Conservation (phyloP, 2,113 vertebrate genomes). For the Candoia aspera region DNA sequence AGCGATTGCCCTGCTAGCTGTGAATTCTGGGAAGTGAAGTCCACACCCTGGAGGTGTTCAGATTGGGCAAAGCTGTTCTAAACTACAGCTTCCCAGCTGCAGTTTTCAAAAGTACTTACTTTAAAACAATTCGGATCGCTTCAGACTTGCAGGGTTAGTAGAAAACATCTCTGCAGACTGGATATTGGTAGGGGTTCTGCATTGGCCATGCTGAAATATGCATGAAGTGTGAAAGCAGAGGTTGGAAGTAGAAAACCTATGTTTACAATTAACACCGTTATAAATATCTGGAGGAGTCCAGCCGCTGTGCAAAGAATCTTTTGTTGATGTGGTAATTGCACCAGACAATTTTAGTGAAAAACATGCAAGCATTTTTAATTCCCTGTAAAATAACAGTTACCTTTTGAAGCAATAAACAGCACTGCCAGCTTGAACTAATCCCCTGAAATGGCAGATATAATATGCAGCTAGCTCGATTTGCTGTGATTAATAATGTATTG, state of each 20-base stretch:
- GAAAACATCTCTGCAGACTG: too few relatives aligned
- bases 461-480: slow-evolving; percentile 41
- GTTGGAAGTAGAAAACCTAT: neutral
- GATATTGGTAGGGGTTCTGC: neutral
- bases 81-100: too few relatives aligned
- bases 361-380: neutral
- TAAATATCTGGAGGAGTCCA: neutral
- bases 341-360: neutral
- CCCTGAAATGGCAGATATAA: slow-evolving; percentile 49
- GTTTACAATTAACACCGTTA: neutral
- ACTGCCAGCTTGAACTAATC: slow-evolving; percentile 49
- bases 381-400: neutral
- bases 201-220: neutral
- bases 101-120: too few relatives aligned
- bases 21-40: too few relatives aligned
- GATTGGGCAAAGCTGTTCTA: too few relatives aligned
- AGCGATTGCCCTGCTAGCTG: too few relatives aligned
- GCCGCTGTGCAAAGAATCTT: neutral
- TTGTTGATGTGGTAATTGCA: neutral
- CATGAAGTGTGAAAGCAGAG: neutral
- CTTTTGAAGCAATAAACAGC: slow-evolving; percentile 53
- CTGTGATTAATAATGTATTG: slow-evolving; percentile 67
- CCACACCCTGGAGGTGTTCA: too few relatives aligned
- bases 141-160: too few relatives aligned
- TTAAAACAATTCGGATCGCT: too few relatives aligned